phyloP scores from a whole-genome alignment of 2,797 vertebrate genomes.

The Macroramphosus scolopax region DNA sequence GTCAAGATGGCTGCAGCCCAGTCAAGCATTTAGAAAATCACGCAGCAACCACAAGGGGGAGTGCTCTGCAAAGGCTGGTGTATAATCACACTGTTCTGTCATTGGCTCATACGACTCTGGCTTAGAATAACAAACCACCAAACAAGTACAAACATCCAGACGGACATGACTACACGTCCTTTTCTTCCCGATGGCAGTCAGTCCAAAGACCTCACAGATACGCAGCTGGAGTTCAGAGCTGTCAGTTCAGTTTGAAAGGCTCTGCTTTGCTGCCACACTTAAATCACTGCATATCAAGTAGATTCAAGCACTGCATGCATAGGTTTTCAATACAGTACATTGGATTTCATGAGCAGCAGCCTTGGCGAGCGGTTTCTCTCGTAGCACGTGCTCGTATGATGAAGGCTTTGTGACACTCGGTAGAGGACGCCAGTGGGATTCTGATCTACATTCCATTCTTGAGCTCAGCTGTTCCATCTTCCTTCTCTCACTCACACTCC shows the following conservation, averaged over 20 bases:
- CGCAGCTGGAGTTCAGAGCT: constrained; percentile 6
- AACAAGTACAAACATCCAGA: constrained; percentile 14
- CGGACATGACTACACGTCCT: constrained; percentile 8
- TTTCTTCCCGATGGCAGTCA: constrained; percentile 5
- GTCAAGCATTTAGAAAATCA: background rate
- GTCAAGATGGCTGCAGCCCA: constrained; percentile 55
- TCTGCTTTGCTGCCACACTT: constrained; percentile 39
- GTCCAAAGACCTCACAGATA: constrained; percentile 11
- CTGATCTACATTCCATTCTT: constrained; percentile 43
- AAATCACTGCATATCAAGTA: constrained; percentile 49
- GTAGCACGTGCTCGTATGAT: constrained; percentile 26
- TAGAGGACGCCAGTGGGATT: constrained; percentile 29
- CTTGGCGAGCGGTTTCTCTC: constrained; percentile 24
- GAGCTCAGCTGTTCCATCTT: constrained; percentile 45
- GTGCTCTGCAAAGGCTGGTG: too few relatives aligned
- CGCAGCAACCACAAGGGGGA: constrained; percentile 44
- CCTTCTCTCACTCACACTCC: constrained; percentile 35
- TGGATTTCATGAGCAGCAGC: constrained; percentile 43
- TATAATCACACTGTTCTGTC: too few relatives aligned
- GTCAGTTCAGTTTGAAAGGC: constrained; percentile 19
- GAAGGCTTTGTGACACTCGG: constrained; percentile 46
- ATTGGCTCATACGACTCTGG: constrained; percentile 21
- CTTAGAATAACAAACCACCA: constrained; percentile 17
- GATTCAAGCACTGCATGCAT: constrained; percentile 53
- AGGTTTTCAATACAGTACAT: constrained; percentile 57